These are phyloP conservation scores for Nymphalis urticae DNA, from an alignment of 2,888 invertebrate genomes.

Conservation along the genomic window DNA sequence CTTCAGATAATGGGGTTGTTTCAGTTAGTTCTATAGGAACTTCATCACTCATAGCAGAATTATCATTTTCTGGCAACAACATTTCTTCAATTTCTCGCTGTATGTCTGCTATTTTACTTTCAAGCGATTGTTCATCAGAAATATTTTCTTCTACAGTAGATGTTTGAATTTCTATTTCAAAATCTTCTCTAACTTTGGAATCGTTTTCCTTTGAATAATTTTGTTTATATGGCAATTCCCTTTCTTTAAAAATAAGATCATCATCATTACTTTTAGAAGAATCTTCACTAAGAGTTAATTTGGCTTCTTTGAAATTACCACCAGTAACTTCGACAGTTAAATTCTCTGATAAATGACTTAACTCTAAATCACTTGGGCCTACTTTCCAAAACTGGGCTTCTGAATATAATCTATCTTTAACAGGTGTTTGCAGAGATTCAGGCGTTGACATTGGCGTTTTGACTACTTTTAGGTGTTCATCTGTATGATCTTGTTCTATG, in stretches of 20 bases:
- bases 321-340: conserved; percentile 46
- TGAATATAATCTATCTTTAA: conserved; percentile 70
- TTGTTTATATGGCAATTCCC: conserved; percentile 28
- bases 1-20: conserved; percentile 51
- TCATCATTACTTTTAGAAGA: conserved; percentile 11
- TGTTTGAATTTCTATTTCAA: conserved; percentile 23
- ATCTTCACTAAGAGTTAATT: conserved; percentile 31
- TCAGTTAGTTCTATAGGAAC: conserved; percentile 62
- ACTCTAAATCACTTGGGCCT: conserved; percentile 55
- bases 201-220: conserved; percentile 37
- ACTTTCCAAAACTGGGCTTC: conserved; percentile 76
- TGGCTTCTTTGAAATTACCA: conserved; percentile 13
- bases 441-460: conserved; percentile 63
- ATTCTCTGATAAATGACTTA: conserved; percentile 54
- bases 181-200: conserved; percentile 41
- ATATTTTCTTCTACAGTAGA: conserved; percentile 47
- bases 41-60: conserved; percentile 63
- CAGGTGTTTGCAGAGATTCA: conserved; percentile 67
- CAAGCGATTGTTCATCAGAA: conserved; percentile 68
- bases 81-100: conserved; percentile 78
- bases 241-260: conserved; percentile 8
- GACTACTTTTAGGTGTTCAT: conserved; percentile 37
- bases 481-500: conserved; percentile 42
- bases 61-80: conserved; percentile 73
- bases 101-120: conserved; percentile 75